Base-by-base conservation (phyloP, 2,888 invertebrate genomes). In the Pseudococcus jackbeardsleyi region DNA sequence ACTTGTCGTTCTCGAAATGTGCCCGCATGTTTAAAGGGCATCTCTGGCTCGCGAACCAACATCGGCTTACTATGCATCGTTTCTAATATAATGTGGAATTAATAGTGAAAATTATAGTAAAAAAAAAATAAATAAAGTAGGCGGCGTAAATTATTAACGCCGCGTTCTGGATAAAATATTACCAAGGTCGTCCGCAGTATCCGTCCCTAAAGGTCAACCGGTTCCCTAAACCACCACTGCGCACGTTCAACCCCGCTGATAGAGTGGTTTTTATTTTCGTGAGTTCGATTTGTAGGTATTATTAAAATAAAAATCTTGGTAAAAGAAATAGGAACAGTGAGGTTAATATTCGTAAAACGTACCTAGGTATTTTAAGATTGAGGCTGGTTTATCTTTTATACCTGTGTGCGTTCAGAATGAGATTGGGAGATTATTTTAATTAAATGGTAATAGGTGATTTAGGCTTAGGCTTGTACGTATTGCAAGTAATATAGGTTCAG, bases 171-270 rank as follows among this genome's bases (percentile, higher is more conserved):
- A 68, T 68, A 68, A 68, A 68, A 68, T 68, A 68, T 68, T 68
- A 68, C 68, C 68, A 68, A 68, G 68, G 68, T 68, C 68, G 68
- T 68, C 22, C 68, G 12, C 68, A 22, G 50, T 68, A 68, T 68
- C 68, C 68, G 68, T 68, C 68, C 68, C 68, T 68, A 68, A 68
- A 68, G 68, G 68, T 68, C 68, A 68, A 68, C 68, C 68, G 22
- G 68, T 68, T 68, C 15, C 19, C 68, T 68, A 68, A 68, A 68
- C 68, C 19, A 68, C 68, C 68, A 68, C 68, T 12, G 26, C 68
- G 19, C 68, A 68, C 68, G 19, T 68, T 26, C 68, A 26, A 68
- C 68, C 68, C 68, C 22, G 68, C 26, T 11, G 68, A 68, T 68
- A 15, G 17, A 50, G 50, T 50, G 68, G 26, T 19, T 68, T 68